Evolutionary conservation across 2,888 invertebrate species (phyloP).

Genomic region (Drosophila nr. fundita): DNA sequence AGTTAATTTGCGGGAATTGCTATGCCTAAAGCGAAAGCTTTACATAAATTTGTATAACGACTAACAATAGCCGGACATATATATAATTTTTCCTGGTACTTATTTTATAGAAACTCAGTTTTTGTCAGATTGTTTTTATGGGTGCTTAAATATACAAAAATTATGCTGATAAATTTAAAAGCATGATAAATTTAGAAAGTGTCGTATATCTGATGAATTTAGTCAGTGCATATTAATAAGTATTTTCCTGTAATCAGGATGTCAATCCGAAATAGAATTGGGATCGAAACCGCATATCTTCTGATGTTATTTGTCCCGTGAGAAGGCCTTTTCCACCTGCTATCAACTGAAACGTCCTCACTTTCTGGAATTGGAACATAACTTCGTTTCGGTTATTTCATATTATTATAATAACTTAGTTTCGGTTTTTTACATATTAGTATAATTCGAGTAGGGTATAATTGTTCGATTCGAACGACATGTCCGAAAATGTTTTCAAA

Average conservation of each 20-base stretch:
- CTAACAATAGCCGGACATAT: background rate
- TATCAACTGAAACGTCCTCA: no score
- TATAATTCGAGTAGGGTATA: background rate
- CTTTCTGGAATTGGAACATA: background rate
- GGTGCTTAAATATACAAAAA: no score
- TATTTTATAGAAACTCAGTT: no score
- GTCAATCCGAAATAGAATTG: background rate
- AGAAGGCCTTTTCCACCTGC: no score
- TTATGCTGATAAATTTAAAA: no score
- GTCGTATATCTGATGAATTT: background rate
- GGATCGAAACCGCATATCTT: background rate
- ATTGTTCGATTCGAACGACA: no score
- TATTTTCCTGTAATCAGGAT: background rate
- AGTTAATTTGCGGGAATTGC: slow-evolving; percentile 31
- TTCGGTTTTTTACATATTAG: background rate
- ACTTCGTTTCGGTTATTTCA: background rate
- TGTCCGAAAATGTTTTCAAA: background rate
- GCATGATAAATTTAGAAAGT: no score
- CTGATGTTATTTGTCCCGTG: background rate
- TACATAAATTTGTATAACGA: background rate
- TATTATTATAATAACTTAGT: no score
- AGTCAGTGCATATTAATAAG: background rate
- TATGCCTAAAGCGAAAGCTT: slow-evolving; percentile 10
- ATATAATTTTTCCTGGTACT: background rate
- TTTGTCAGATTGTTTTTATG: no score